Evolutionary conservation across 2,113 vertebrate genomes (phyloP), one percentile per base, ranked within the genome.

Genomic region (Prionailurus bengalensis): DNA sequence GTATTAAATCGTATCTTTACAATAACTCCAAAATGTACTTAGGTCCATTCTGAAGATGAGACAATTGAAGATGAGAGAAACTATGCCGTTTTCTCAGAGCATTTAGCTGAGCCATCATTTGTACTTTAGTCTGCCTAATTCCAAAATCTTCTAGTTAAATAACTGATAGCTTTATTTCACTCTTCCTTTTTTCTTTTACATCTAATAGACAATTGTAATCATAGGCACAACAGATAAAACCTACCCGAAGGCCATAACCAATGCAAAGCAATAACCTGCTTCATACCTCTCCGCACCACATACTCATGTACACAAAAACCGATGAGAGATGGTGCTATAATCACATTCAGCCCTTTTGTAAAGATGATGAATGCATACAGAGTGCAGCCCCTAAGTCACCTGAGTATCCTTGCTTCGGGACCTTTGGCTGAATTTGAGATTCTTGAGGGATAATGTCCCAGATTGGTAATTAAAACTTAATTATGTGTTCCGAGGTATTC

Each of bases 361-460:
- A 48, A 80, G 2, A 23, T 31, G 12, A 68, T 36, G 45, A 55
- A 29, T 45, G 4, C 31, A 31, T 14, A 3, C 5, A 19, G 3
- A 87, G 13, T 73, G 15, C 70, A 61, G 65, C 81, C 36, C 48
- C n/a, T 58, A 76, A 82, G 12, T 90, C 39, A 53, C 83, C 11
- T n/a, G 27, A 73, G 13, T 27, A n/a, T 39, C 74, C 33, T 92
- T 42, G 45, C 68, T 71, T 94, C 45, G 68, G 51, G 45, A 48
- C 29, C 29, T 68, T 61, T 23, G 83, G 16, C 31, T 96, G 29
- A 63, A 73, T 53, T 89, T 90, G 76, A 87, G 76, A 95, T 73
- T 94, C 98, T 90, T 97, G 66, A 91, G 97, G 96, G 97, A 98
- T 58, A 65, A 90, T 73, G 90, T 98, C 97, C 97, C 98, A 94